Percentiles rank a stretch among this genome's conserved stretches.
phyloP scores from a whole-genome alignment of 1,140 invertebrate genomes.

The Brachionus manjavacas region DNA sequence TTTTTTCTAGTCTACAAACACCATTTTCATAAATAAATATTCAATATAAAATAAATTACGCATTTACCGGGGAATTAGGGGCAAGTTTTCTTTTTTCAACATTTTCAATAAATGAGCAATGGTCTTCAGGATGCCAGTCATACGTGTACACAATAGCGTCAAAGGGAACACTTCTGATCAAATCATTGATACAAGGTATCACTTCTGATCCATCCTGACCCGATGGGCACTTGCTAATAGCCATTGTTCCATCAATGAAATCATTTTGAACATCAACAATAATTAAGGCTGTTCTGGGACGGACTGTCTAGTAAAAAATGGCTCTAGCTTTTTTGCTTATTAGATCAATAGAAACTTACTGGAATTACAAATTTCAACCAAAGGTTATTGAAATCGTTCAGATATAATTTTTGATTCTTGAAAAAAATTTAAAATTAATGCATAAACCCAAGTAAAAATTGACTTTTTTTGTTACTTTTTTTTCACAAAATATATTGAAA shows the following conservation, averaged over 20 bases:
- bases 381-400: background rate
- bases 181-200: conserved; percentile 76
- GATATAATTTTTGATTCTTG: background rate
- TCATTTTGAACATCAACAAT: conserved; percentile 97
- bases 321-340: background rate
- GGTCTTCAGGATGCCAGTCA: conserved; percentile 94
- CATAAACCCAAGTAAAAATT: background rate
- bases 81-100: conserved; percentile 65
- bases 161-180: conserved; percentile 75
- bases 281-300: conserved; percentile 66
- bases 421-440: background rate
- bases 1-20: background rate
- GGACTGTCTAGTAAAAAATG: background rate
- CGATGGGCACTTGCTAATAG: conserved; percentile 84
- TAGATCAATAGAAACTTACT: background rate
- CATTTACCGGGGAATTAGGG: conserved; percentile 62
- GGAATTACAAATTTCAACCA: conserved; percentile 19
- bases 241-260: conserved; percentile 87
- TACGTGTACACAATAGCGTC: conserved; percentile 87
- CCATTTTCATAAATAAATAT: conserved; percentile 44
- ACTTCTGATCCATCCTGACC: conserved; percentile 67
- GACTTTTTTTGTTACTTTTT: background rate
- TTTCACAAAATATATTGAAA: background rate
- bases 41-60: background rate
- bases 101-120: conserved; percentile 93